phyloP scores from a whole-genome alignment of 1,140 invertebrate genomes.

The Macrobrachium rosenbergii region DNA sequence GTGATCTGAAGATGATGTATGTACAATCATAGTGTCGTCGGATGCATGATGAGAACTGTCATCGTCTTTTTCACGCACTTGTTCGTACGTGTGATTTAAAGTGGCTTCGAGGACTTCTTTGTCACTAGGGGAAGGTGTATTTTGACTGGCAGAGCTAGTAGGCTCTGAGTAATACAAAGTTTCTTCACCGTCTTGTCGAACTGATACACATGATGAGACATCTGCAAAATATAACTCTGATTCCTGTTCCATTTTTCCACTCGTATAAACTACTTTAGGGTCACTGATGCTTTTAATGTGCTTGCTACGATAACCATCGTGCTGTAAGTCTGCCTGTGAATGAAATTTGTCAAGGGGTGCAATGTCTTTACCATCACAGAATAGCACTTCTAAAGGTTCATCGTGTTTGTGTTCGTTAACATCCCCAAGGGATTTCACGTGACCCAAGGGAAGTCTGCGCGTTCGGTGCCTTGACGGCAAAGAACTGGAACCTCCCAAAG shows the following conservation, averaged over 20 bases:
- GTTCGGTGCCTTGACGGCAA: slow-evolving; percentile 62
- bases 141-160: slow-evolving; percentile 64
- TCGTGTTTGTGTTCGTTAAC: slow-evolving; percentile 64
- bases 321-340: slow-evolving; percentile 72
- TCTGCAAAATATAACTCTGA: slow-evolving; percentile 89
- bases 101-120: slow-evolving; percentile 46
- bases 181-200: slow-evolving; percentile 74
- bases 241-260: slow-evolving; percentile 69
- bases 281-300: slow-evolving; percentile 65
- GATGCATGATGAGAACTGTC: slow-evolving; percentile 65
- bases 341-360: slow-evolving; percentile 73
- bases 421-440: slow-evolving; percentile 65
- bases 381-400: slow-evolving; percentile 63
- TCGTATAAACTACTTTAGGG: slow-evolving; percentile 64
- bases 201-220: slow-evolving; percentile 84
- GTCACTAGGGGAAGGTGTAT: slow-evolving; percentile 59
- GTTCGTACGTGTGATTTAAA: slow-evolving; percentile 61
- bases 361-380: slow-evolving; percentile 71
- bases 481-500: slow-evolving; percentile 60
- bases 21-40: slow-evolving; percentile 66
- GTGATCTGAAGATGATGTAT: slow-evolving; percentile 64
- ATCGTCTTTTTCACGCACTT: slow-evolving; percentile 60
- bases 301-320: slow-evolving; percentile 68
- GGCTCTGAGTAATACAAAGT: slow-evolving; percentile 67
- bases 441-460: slow-evolving; percentile 60